Evolutionary conservation across 2,797 vertebrate genomes (phyloP).

Genomic region (Hydrolagus colliei): DNA sequence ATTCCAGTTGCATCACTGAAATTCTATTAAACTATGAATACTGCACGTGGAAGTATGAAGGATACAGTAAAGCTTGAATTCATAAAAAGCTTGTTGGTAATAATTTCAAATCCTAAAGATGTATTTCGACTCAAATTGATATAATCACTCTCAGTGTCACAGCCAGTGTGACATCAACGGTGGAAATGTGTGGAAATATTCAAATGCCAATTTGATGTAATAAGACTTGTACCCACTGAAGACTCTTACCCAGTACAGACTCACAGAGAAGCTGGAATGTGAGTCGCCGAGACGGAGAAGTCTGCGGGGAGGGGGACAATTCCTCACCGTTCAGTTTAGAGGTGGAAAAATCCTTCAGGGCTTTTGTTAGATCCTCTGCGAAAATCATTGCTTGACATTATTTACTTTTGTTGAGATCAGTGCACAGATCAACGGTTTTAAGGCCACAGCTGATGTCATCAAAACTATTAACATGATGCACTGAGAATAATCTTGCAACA

Average conservation of each 20-base stretch:
- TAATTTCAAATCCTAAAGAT: background rate
- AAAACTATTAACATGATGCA: background rate
- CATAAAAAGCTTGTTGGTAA: background rate
- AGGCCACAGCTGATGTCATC: background rate
- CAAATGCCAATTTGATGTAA: background rate
- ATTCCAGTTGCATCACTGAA: background rate
- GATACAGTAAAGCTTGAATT: background rate
- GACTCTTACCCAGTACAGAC: background rate
- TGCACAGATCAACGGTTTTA: background rate
- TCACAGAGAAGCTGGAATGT: background rate
- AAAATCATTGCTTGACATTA: background rate
- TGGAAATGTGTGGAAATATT: background rate
- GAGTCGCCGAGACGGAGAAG: background rate
- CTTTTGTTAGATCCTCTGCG: background rate
- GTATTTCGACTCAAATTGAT: background rate
- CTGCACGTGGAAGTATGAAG: background rate
- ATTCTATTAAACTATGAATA: background rate
- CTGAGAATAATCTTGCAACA: background rate
- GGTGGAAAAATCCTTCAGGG: background rate
- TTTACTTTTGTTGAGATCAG: background rate
- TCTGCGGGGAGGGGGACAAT: too few species aligned
- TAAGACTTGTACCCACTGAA: background rate
- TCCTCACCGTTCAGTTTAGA: background rate
- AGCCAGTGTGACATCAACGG: background rate
- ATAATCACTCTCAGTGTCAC: background rate